Evolutionary conservation across 2,888 invertebrate species (phyloP).

Genomic region (Lampropteryx suffumata): DNA sequence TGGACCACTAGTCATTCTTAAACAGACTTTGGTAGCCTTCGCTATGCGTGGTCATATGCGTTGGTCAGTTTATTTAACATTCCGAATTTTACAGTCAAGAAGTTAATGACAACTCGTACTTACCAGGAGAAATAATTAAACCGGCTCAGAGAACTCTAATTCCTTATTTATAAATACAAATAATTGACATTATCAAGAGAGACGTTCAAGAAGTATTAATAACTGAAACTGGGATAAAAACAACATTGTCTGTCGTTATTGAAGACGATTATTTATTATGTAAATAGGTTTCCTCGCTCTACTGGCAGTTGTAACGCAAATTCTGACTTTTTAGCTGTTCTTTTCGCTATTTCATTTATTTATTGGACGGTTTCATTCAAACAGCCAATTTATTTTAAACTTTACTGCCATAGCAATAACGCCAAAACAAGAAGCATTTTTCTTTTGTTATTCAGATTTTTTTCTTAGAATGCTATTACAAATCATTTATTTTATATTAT

Average conservation of each 20-base stretch:
- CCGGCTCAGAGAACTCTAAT: too few relatives aligned
- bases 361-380: constrained; percentile 25
- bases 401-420: constrained; percentile 5
- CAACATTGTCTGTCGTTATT: constrained; percentile 17
- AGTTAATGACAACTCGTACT: too few relatives aligned
- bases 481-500: constrained; percentile 6
- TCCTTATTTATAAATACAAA: constrained; percentile 1
- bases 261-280: constrained; percentile 30
- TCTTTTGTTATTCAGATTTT: constrained; percentile 17
- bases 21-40: too few relatives aligned
- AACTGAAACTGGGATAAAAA: constrained; percentile 16
- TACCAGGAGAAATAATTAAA: too few relatives aligned
- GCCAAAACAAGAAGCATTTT: constrained; percentile 6
- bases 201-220: constrained; percentile 8
- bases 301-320: constrained; percentile 25
- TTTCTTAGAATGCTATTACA: constrained; percentile 25
- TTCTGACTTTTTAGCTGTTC: constrained; percentile 29
- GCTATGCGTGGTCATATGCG: too few relatives aligned
- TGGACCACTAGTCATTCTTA: too few relatives aligned
- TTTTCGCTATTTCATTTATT: constrained; percentile 33
- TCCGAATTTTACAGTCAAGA: too few relatives aligned
- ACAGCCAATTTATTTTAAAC: constrained; percentile 16
- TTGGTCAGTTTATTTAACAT: too few relatives aligned
- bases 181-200: background rate
- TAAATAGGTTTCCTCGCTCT: constrained; percentile 29